phyloP scores from a whole-genome alignment of 2,797 vertebrate genomes.

The Lepilemur ruficaudatus region DNA sequence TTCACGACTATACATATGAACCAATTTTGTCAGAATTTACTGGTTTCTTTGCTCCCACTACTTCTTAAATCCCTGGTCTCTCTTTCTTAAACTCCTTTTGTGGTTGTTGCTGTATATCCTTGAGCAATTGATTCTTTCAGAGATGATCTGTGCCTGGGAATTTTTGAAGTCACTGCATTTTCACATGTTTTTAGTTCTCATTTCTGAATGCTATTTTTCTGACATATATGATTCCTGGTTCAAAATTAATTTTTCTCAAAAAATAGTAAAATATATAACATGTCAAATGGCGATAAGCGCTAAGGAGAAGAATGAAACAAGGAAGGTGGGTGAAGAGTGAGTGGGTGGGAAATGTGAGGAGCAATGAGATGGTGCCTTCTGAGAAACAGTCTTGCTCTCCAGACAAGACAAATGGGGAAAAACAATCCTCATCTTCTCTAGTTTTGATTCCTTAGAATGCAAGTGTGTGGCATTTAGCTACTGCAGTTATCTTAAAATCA shows the following conservation, averaged over 20 bases:
- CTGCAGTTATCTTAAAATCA: too few relatives aligned
- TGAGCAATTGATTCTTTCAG: conserved; percentile 36
- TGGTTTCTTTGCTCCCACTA: neutral
- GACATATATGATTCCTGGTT: neutral
- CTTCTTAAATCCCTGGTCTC: neutral
- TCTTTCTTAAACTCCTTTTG: neutral
- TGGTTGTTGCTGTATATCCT: neutral
- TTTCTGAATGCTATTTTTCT: neutral
- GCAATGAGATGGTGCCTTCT: rapidly evolving
- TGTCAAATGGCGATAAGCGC: neutral
- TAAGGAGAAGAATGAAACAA: neutral
- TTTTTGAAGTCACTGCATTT: neutral
- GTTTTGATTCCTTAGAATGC: neutral
- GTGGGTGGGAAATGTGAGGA: neutral
- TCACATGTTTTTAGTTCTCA: neutral
- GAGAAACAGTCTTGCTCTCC: neutral
- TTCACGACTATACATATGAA: neutral
- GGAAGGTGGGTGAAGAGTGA: too few relatives aligned
- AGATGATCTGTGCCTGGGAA: neutral
- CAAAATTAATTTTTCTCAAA: neutral
- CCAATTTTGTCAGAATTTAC: neutral
- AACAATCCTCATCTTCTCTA: neutral
- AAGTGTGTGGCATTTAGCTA: neutral
- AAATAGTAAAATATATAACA: neutral
- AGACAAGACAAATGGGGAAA: neutral